Evolutionary conservation across 2,797 vertebrate genomes (phyloP), one percentile per base, ranked within the genome.

Genomic region (Champsocephalus esox): DNA sequence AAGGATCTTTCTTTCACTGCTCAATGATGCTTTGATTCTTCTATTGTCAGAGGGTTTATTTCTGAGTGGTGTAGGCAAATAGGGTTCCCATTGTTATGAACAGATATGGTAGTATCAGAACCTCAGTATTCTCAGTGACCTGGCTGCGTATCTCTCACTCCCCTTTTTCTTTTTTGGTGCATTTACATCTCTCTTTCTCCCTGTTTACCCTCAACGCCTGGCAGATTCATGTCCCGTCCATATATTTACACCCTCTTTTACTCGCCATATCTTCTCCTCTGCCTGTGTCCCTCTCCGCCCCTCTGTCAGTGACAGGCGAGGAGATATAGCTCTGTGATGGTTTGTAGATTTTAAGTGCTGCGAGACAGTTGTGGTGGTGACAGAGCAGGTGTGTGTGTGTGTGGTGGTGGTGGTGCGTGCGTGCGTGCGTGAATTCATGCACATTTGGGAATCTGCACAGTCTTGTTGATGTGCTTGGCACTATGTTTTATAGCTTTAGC

Each of bases 191-290:
- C 70, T 69, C 75, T 69, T 68, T 16, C 59, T 77, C 41, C 43
- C 41, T 79, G 82, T 88, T 87, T 81, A 78, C 81, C 34, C 65
- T 75, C 58, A 62, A 32, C 75, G 60, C 62, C 68, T 68, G 82
- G 75, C 74, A 83, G 81, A 87, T 88, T 87, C 67, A 70, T 81
- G 58, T 80, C 68, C 74, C 32, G 45, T 68, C 59, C 67, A 77
- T 74, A 81, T 81, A 88, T 89, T 86, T 82, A 70, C 80, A 77
- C 80, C 85, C 73, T 74, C 56, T 82, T 85, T 90, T 84, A 79
- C 81, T 68, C 24, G 16, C 77, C 69, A 73, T 86, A 81, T 84
- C 83, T 83, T 70, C 70, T 43, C 70, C 49, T 55, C 45, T 43
- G 61, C 41, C 46, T 10, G n/a, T 44, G 19, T 61, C 62, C 63